These are phyloP conservation scores for Chymomyza costata DNA, from an alignment of 1,140 invertebrate species.

Conservation along the genomic window DNA sequence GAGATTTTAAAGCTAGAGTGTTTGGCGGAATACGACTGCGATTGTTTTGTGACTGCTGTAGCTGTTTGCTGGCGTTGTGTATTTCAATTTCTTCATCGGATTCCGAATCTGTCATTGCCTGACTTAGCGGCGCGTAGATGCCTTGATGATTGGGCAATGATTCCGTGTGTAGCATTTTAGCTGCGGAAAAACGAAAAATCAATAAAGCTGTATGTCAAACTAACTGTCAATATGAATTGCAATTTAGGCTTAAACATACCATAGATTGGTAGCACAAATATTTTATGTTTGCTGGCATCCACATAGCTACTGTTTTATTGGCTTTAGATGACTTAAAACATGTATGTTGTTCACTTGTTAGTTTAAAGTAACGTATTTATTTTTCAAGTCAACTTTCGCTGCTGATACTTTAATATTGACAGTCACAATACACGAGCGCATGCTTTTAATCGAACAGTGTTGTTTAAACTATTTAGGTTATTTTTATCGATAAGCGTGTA, in stretches of 20 bases:
- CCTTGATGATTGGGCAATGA: conserved; percentile 75
- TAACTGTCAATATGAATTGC: neutral
- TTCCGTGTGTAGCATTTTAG: conserved; percentile 74
- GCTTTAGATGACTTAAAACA: too few species aligned
- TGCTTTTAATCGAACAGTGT: conserved; percentile 13
- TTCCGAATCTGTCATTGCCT: conserved; percentile 84
- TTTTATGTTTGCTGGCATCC: conserved; percentile 47
- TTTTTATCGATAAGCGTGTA: conserved; percentile 29
- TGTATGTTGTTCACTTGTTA: too few species aligned
- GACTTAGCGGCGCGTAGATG: conserved; percentile 82
- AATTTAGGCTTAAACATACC: conserved; percentile 19
- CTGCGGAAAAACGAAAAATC: conserved; percentile 48
- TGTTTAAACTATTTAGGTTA: too few species aligned
- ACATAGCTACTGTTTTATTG: conserved; percentile 46
- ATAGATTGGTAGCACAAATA: conserved; percentile 39
- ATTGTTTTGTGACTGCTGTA: conserved; percentile 44
- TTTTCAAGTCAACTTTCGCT: conserved; percentile 19
- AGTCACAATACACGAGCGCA: neutral
- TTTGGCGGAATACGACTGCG: conserved; percentile 54
- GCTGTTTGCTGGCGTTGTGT: conserved; percentile 69
- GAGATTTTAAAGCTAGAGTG: conserved; percentile 46
- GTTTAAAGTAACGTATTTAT: conserved; percentile 2
- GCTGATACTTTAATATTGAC: conserved; percentile 6
- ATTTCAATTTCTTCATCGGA: conserved; percentile 84
- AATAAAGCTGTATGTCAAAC: conserved; percentile 28